Conservation (phyloP, 2,888 invertebrate genomes). For the Napeogenes sylphis region DNA sequence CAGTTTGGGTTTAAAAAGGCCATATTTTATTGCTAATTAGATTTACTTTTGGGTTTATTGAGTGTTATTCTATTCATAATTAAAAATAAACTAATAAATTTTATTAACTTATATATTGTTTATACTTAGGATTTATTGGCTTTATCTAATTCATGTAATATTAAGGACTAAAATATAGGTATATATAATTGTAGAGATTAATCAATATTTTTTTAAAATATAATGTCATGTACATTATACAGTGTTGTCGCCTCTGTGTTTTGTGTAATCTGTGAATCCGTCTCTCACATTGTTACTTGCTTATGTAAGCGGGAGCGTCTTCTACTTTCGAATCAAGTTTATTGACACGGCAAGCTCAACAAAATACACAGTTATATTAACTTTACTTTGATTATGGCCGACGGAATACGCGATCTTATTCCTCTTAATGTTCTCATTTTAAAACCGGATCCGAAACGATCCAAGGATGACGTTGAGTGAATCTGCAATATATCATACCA, state of each 20-base stretch:
- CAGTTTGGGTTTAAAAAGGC: background rate
- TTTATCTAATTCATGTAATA: too few species aligned
- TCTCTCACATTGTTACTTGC: slow-evolving; percentile 69
- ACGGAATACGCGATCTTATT: slow-evolving; percentile 49
- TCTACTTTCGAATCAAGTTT: slow-evolving; percentile 78
- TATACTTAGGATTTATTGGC: too few species aligned
- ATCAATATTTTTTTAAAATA: too few species aligned
- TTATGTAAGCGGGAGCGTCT: slow-evolving; percentile 75
- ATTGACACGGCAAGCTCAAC: slow-evolving; percentile 76
- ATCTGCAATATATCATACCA: slow-evolving; percentile 34
- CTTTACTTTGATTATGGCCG: slow-evolving; percentile 60
- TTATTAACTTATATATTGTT: slow-evolving; percentile 10
- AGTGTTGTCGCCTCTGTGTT: too few species aligned
- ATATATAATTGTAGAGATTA: too few species aligned
- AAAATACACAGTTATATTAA: slow-evolving; percentile 74
- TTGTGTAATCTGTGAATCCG: slow-evolving; percentile 38
- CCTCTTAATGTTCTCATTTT: slow-evolving; percentile 44
- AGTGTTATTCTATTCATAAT: too few species aligned
- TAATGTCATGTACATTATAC: too few species aligned
- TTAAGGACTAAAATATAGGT: too few species aligned
- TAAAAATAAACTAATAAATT: background rate
- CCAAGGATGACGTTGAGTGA: slow-evolving; percentile 38
- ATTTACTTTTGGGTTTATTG: too few species aligned
- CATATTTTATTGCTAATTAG: background rate
- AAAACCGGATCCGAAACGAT: slow-evolving; percentile 35